These are phyloP conservation scores for Channa argus DNA, from an alignment of 2,113 vertebrate genomes.

Conservation along the genomic window DNA sequence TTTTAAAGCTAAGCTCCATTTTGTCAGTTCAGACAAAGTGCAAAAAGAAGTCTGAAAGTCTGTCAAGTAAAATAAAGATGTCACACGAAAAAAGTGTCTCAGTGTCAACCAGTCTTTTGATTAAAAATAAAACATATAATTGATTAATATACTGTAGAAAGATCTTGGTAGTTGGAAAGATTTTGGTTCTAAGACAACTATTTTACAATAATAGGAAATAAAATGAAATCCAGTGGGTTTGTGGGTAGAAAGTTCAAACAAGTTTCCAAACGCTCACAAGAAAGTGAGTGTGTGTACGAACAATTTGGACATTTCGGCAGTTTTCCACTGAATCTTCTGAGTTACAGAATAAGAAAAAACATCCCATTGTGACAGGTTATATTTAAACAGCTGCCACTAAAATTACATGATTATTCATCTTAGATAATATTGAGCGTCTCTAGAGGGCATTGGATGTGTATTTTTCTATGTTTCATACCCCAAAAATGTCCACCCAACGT, in stretches of 20 bases:
- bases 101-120: too few species aligned
- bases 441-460: constrained; percentile 24
- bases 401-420: constrained; percentile 74
- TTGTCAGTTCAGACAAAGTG: constrained; percentile 16
- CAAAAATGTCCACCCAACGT: constrained; percentile 27
- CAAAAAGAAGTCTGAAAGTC: not conserved
- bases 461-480: constrained; percentile 39
- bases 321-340: constrained; percentile 17
- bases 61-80: not conserved
- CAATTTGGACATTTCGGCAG: constrained; percentile 3
- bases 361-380: constrained; percentile 51
- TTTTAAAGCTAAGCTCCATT: constrained; percentile 24
- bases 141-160: too few species aligned
- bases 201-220: not conserved
- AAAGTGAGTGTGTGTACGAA: not conserved
- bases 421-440: constrained; percentile 56
- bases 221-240: not conserved
- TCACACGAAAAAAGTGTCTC: too few species aligned
- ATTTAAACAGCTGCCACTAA: constrained; percentile 75
- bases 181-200: not conserved
- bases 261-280: not conserved
- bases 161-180: too few species aligned
- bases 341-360: constrained; percentile 19
- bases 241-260: not conserved
- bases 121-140: too few species aligned